Evolutionary conservation across 2,888 invertebrate genomes (phyloP).

Genomic region (Drosophila anceps): DNA sequence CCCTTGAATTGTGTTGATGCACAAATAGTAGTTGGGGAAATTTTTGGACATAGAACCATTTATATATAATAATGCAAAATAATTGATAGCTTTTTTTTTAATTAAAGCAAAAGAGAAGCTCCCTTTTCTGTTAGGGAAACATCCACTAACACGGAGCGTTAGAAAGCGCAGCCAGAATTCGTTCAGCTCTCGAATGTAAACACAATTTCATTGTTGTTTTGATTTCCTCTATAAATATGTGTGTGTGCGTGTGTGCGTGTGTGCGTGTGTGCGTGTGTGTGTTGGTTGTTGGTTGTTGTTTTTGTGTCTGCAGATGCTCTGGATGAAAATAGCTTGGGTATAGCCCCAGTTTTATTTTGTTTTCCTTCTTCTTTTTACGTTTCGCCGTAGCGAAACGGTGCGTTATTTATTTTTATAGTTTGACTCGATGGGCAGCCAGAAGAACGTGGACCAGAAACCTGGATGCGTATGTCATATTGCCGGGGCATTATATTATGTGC

Average conservation of each 20-base stretch:
- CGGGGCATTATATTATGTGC: constrained; percentile 5
- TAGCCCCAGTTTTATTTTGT: constrained; percentile 47
- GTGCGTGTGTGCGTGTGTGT: constrained; percentile 12
- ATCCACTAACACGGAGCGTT: too few relatives aligned
- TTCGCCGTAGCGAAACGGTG: constrained; percentile 26
- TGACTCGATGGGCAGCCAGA: constrained; percentile 42
- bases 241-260: background rate
- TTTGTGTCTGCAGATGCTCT: constrained; percentile 69
- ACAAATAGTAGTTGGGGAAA: too few relatives aligned
- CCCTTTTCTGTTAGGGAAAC: background rate
- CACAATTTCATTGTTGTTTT: constrained; percentile 32
- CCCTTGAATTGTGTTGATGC: too few relatives aligned
- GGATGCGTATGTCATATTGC: constrained; percentile 17
- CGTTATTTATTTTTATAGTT: constrained; percentile 73
- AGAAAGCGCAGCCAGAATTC: constrained; percentile 11
- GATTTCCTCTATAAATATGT: constrained; percentile 23
- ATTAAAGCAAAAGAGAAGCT: too few relatives aligned
- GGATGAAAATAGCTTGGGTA: constrained; percentile 74
- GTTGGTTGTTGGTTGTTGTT: too few relatives aligned
- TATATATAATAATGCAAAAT: too few relatives aligned
- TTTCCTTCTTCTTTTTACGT: background rate
- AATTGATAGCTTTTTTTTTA: too few relatives aligned
- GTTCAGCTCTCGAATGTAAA: constrained; percentile 3
- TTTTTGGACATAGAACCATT: too few relatives aligned
- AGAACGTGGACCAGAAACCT: constrained; percentile 22